Evolutionary conservation across 2,888 invertebrate species (phyloP).

Genomic region (Melanargia galathea): DNA sequence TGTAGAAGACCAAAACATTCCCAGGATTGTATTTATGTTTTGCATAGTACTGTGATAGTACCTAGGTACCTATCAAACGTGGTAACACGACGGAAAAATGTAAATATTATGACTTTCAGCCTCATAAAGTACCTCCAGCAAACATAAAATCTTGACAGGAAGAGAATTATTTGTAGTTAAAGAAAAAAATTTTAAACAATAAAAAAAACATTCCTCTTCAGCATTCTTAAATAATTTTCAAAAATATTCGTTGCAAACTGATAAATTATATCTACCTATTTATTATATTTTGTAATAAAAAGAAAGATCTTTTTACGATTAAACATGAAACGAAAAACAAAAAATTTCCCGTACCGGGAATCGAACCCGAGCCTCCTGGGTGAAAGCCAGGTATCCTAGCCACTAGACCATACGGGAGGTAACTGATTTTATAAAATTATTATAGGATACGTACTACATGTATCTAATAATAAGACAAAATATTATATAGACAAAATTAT

Average conservation of each 20-base stretch:
- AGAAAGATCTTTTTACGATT: no score
- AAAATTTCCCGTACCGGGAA: conserved; percentile 85
- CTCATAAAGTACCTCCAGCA: background rate
- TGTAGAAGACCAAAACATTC: conserved; percentile 7
- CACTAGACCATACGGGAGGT: conserved; percentile 85
- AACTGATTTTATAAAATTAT: accelerated
- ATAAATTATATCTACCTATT: no score
- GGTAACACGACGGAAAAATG: conserved; percentile 14
- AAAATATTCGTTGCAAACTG: no score
- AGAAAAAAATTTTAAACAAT: no score
- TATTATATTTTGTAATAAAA: no score
- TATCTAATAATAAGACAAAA: no score
- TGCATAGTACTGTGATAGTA: conserved; percentile 14
- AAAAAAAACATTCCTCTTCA: background rate
- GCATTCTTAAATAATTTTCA: no score
- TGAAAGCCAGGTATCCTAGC: conserved; percentile 88
- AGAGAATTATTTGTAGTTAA: no score
- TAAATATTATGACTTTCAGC: conserved; percentile 35
- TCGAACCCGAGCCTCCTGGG: conserved; percentile 89
- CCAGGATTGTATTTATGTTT: conserved; percentile 19
- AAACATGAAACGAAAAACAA: conserved; percentile 20
- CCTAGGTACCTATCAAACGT: background rate
- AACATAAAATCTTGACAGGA: conserved; percentile 20
- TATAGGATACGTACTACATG: no score
- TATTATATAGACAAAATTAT: no score